Conservation (phyloP, 2,888 invertebrate genomes). For the Sclerodermus sp. region DNA sequence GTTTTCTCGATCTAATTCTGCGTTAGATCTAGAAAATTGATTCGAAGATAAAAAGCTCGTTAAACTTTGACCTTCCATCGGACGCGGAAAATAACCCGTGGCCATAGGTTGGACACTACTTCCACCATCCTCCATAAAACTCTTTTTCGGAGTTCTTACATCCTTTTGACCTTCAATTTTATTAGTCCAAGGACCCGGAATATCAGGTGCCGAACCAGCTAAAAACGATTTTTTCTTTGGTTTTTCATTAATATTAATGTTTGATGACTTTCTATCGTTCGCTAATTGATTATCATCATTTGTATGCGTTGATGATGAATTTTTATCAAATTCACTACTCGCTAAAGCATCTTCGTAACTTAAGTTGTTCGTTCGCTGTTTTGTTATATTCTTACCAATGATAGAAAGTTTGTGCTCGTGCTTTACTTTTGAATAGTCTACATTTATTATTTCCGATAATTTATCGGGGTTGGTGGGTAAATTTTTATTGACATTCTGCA, state of each 20-base stretch:
- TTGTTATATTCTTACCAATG: conserved; percentile 9
- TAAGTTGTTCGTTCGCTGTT: conserved; percentile 33
- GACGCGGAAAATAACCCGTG: conserved; percentile 65
- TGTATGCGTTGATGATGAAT: neutral
- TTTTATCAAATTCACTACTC: too few relatives aligned
- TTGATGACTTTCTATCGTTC: too few relatives aligned
- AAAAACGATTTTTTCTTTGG: conserved; percentile 31
- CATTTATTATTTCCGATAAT: conserved; percentile 42
- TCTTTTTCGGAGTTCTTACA: conserved; percentile 59
- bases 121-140: conserved; percentile 65
- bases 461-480: conserved; percentile 15
- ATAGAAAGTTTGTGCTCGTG: conserved; percentile 4
- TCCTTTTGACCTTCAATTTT: conserved; percentile 59
- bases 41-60: conserved; percentile 73
- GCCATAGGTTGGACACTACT: conserved; percentile 65
- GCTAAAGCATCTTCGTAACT: conserved; percentile 32
- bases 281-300: neutral
- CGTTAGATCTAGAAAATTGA: conserved; percentile 70
- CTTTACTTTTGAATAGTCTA: conserved; percentile 40
- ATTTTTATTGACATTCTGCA: neutral
- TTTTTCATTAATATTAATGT: conserved; percentile 12
- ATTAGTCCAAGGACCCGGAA: conserved; percentile 39
- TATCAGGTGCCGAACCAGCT: conserved; percentile 45
- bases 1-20: conserved; percentile 81
- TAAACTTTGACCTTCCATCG: conserved; percentile 71